A percentile compares a stretch with the other conserved stretches of the same genome.
phyloP scores from a whole-genome alignment of 2,888 invertebrate genomes.

The Pseudococcus longispinus region DNA sequence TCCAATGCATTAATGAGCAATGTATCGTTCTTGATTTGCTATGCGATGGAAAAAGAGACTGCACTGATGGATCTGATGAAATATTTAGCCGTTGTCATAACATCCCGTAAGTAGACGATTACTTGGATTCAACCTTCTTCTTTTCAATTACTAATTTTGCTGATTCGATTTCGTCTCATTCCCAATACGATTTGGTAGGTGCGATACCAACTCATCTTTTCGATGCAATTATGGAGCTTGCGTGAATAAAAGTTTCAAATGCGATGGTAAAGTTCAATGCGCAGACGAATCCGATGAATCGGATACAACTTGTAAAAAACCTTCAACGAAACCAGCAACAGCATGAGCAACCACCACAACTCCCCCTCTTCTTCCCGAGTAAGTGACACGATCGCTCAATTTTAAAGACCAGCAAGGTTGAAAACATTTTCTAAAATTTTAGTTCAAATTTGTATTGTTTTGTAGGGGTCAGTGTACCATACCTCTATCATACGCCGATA shows the following conservation, averaged over 20 bases:
- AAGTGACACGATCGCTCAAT: too few species aligned
- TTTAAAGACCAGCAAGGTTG: too few species aligned
- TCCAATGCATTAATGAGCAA: neutral
- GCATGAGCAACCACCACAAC: neutral
- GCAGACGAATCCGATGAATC: slow-evolving; percentile 60
- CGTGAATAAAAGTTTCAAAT: slow-evolving; percentile 57
- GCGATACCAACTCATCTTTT: slow-evolving; percentile 58
- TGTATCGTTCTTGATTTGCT: neutral
- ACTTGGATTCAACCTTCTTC: too few species aligned
- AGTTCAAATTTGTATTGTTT: too few species aligned
- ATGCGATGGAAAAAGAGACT: slow-evolving; percentile 43
- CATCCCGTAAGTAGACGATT: neutral
- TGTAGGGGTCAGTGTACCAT: neutral
- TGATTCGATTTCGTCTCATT: neutral
- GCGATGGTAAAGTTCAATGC: slow-evolving; percentile 59
- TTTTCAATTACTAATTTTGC: neutral
- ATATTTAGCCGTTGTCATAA: slow-evolving; percentile 11
- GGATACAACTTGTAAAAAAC: slow-evolving; percentile 54
- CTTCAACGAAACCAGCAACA: neutral
- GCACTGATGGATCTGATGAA: slow-evolving; percentile 27
- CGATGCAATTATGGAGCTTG: slow-evolving; percentile 60
- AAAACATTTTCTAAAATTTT: too few species aligned
- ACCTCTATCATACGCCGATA: neutral
- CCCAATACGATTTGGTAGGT: slow-evolving; percentile 55
- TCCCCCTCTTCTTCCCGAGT: neutral